phyloP scores from a whole-genome alignment of 2,113 vertebrate species.

The Brachyhypopomus gauderio region DNA sequence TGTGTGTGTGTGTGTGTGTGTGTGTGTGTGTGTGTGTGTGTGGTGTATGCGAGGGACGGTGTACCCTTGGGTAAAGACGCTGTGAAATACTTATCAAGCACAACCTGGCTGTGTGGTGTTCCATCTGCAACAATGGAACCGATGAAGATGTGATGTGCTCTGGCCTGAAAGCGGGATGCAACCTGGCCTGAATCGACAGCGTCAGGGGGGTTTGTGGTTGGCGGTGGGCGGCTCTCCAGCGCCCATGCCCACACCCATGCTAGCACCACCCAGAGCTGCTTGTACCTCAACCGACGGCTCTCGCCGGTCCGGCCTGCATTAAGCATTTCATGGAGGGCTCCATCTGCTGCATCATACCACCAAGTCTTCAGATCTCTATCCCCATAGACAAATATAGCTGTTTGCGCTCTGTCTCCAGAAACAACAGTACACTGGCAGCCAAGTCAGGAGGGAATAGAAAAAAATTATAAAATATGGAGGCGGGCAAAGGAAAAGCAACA shows the following conservation, averaged over 20 bases:
- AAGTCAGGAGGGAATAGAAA: not conserved
- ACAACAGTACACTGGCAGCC: not conserved
- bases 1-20: not conserved
- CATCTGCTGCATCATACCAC: not conserved
- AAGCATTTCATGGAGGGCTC: not conserved
- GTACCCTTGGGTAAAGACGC: conserved; percentile 38
- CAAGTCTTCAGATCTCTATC: not conserved
- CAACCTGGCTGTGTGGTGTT: conserved; percentile 32
- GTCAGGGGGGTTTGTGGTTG: too few relatives aligned
- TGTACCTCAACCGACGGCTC: not conserved
- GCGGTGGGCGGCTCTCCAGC: not conserved
- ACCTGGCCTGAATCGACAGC: too few relatives aligned
- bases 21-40: conserved; percentile 1
- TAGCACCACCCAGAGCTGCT: not conserved
- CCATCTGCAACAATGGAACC: not conserved
- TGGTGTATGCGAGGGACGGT: not conserved
- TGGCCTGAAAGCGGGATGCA: not conserved
- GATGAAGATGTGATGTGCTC: not conserved
- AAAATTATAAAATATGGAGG: not conserved
- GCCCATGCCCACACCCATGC: not conserved
- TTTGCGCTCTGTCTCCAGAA: not conserved
- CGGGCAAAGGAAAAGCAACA: not conserved
- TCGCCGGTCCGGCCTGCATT: not conserved
- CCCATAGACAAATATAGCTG: not conserved
- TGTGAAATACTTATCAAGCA: conserved; percentile 50